These are phyloP conservation scores for Crypturellus tataupa DNA, from an alignment of 2,797 vertebrate species.

Conservation along the genomic window DNA sequence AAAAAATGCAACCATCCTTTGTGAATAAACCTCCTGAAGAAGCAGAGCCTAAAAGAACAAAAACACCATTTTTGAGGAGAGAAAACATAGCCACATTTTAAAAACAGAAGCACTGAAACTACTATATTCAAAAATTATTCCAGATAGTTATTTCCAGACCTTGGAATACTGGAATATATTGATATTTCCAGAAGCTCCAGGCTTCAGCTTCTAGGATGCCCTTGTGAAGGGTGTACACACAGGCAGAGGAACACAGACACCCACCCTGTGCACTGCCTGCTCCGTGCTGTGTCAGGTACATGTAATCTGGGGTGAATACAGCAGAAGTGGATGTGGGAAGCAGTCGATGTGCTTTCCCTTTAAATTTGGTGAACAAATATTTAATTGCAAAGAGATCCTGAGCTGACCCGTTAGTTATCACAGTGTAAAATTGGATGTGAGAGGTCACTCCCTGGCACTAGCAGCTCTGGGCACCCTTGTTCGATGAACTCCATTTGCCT, in stretches of 20 bases:
- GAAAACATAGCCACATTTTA: neutral
- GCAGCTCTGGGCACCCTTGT: slow-evolving; percentile 42
- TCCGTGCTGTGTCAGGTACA: neutral
- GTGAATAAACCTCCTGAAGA: neutral
- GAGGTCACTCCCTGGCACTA: slow-evolving; percentile 42
- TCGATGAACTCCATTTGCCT: slow-evolving; percentile 47
- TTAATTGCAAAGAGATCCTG: neutral
- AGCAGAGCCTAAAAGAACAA: neutral
- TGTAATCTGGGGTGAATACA: neutral
- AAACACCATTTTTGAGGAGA: neutral
- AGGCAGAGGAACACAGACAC: neutral
- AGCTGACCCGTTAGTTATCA: neutral
- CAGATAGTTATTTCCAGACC: neutral
- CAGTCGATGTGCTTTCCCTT: neutral
- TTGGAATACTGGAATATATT: too few species aligned
- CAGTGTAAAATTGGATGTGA: slow-evolving; percentile 50
- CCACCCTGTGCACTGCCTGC: neutral
- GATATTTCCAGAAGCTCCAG: neutral
- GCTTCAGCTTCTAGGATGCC: neutral
- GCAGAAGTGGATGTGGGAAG: neutral
- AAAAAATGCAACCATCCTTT: neutral
- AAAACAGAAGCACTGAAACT: neutral
- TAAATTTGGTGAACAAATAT: slow-evolving; percentile 5
- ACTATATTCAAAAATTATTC: neutral
- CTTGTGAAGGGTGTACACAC: neutral